Base-by-base conservation (phyloP, 2,888 invertebrate species). In the Deilephila porcellus region DNA sequence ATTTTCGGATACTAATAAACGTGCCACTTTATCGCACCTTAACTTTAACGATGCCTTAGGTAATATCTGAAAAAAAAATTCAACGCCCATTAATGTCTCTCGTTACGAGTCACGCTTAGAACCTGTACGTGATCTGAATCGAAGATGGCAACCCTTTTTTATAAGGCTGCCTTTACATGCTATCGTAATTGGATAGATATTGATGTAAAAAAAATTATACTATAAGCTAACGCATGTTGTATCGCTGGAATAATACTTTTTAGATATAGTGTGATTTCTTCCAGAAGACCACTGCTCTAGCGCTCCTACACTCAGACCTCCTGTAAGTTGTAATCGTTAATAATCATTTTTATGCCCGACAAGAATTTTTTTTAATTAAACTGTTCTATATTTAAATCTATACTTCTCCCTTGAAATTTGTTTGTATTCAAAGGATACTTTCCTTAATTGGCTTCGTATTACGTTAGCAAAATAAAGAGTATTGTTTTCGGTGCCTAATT, bases 81-180 rank as follows among this genome's bases (percentile, higher is more conserved):
- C 77, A 79, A 76, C 77, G 76, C 76, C 85, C 83, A 88, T 89
- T 86, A 88, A 82, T 80, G 78, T 83, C 77, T 84, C 80, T 81
- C 81, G 84, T 85, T 83, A 85, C 84, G 77, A 83, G 82, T 84
- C 83, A 83, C 85, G 85, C 78, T 81, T 82, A 75, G 77, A 78
- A 67, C 73, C 45, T 45, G 74, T 79, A 86, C 87, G 88, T 88
- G 86, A 81, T 83, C 77, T 56, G 84, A 84, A 83, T 86, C 45
- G 70, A 20, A 70, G 71, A 83, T 79, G 77, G 72, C 71, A 81
- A 85, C 83, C 81, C 86, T 83, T 84, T 85, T 82, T 79, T 79
- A 77, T 80, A 80, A 80, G 79, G 79, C 77, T 79, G 76, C 76
- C 79, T 76, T 77, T 76, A 83, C 76, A 80, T n/a, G n/a, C 6